A percentile compares a stretch with the other conserved stretches of the same genome.
Evolutionary conservation across 1,140 invertebrate genomes (phyloP).

Genomic region (Drosophila watanabei): DNA sequence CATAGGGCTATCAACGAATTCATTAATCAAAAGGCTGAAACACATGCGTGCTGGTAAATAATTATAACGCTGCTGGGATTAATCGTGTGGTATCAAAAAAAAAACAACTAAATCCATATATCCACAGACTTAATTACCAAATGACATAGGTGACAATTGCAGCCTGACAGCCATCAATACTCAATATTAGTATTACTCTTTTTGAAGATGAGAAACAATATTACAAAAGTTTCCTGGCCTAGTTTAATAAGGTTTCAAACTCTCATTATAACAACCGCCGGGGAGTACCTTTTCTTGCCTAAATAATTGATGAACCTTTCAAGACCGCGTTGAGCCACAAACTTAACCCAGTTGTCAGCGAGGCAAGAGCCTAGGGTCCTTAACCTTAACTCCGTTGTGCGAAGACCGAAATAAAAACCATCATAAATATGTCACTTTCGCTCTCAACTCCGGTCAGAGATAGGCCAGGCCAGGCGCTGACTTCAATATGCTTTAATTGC

Average conservation of each 20-base stretch:
- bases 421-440: slow-evolving; percentile 69
- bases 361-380: slow-evolving; percentile 48
- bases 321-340: not conserved
- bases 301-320: slow-evolving; percentile 39
- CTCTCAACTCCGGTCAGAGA: slow-evolving; percentile 47
- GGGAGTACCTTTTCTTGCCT: slow-evolving; percentile 5
- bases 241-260: slow-evolving; percentile 17
- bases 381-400: slow-evolving; percentile 62
- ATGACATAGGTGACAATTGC: slow-evolving; percentile 53
- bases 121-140: slow-evolving; percentile 47
- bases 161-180: not conserved
- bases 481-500: slow-evolving; percentile 75
- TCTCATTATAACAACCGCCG: not conserved
- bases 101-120: slow-evolving; percentile 5
- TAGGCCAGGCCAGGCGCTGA: slow-evolving; percentile 1
- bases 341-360: slow-evolving; percentile 26
- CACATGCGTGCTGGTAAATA: slow-evolving; percentile 62
- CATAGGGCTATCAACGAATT: slow-evolving; percentile 52
- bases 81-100: slow-evolving; percentile 23
- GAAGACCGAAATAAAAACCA: slow-evolving; percentile 28
- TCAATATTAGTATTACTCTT: not conserved
- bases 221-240: slow-evolving; percentile 2
- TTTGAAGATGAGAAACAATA: not conserved
- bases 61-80: slow-evolving; percentile 64
- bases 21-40: slow-evolving; percentile 64